phyloP scores from a whole-genome alignment of 2,888 invertebrate genomes.

The Ennomos erosarius region DNA sequence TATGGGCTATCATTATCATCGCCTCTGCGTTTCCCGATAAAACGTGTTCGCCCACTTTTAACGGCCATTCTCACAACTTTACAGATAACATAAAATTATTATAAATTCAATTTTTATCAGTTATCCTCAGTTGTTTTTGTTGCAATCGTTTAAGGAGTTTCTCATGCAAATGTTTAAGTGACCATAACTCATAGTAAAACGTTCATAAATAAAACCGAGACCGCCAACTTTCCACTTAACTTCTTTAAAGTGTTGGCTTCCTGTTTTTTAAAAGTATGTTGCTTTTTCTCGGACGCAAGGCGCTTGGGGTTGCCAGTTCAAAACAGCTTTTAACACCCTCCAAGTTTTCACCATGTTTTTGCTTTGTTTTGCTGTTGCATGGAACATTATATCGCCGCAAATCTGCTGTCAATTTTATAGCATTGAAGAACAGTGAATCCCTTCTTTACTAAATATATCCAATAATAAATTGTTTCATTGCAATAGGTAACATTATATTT shows the following conservation, averaged over 20 bases:
- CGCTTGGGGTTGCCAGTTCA: conserved; percentile 77
- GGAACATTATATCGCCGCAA: neutral
- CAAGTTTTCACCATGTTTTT: conserved; percentile 42
- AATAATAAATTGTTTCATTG: too few relatives aligned
- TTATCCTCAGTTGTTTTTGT: conserved; percentile 14
- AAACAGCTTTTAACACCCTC: conserved; percentile 77
- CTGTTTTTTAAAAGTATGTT: conserved; percentile 74
- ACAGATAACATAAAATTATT: conserved; percentile 72
- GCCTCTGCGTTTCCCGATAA: conserved; percentile 78
- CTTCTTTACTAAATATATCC: too few relatives aligned
- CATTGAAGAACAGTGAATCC: too few relatives aligned
- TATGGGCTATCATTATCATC: conserved; percentile 82
- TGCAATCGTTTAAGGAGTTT: conserved; percentile 12
- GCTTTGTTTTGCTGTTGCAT: conserved; percentile 24
- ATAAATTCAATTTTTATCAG: conserved; percentile 62
- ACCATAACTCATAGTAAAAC: conserved; percentile 64
- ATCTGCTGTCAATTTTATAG: too few relatives aligned
- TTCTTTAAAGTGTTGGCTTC: conserved; percentile 79
- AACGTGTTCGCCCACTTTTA: conserved; percentile 79
- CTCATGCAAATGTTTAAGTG: conserved; percentile 52
- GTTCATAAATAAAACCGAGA: conserved; percentile 74
- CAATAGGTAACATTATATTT: too few relatives aligned
- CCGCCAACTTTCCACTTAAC: conserved; percentile 81
- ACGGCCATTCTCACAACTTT: conserved; percentile 71
- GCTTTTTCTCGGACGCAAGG: conserved; percentile 68